These are phyloP conservation scores for Pelodytes ibericus DNA, from an alignment of 2,797 vertebrate species.

Conservation along the genomic window DNA sequence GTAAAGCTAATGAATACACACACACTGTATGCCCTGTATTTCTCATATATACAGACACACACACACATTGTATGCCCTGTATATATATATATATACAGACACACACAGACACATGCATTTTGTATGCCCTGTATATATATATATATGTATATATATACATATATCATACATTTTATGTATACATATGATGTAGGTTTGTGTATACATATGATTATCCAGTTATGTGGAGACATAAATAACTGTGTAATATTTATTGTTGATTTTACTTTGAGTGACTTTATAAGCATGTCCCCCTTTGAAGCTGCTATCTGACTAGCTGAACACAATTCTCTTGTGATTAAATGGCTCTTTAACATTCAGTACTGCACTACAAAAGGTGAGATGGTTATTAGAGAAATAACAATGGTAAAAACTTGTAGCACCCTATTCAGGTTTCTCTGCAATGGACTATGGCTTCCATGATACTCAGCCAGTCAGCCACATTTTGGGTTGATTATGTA, in stretches of 20 bases:
- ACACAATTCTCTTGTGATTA: conserved; percentile 35
- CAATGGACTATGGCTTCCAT: too few relatives aligned
- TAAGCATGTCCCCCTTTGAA: conserved; percentile 37
- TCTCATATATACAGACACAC: too few relatives aligned
- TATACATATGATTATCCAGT: neutral
- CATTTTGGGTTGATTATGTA: too few relatives aligned
- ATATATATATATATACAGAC: too few relatives aligned
- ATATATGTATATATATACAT: neutral
- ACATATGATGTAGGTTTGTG: neutral
- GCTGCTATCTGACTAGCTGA: conserved; percentile 25
- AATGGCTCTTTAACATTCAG: conserved; percentile 45
- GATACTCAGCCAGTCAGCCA: too few relatives aligned
- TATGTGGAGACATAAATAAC: conserved; percentile 37
- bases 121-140: too few relatives aligned
- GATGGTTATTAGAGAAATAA: conserved; percentile 29
- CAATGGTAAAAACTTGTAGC: neutral
- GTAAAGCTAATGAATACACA: too few relatives aligned
- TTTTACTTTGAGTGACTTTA: conserved; percentile 27
- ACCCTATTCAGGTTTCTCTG: neutral
- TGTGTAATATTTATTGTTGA: conserved; percentile 28
- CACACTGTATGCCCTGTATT: too few relatives aligned
- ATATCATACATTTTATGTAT: neutral
- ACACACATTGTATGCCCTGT: too few relatives aligned
- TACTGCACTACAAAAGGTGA: conserved; percentile 15
- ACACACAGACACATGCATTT: too few relatives aligned